These are phyloP conservation scores for Acleris sparsana DNA, from an alignment of 2,888 invertebrate genomes.

Conservation along the genomic window DNA sequence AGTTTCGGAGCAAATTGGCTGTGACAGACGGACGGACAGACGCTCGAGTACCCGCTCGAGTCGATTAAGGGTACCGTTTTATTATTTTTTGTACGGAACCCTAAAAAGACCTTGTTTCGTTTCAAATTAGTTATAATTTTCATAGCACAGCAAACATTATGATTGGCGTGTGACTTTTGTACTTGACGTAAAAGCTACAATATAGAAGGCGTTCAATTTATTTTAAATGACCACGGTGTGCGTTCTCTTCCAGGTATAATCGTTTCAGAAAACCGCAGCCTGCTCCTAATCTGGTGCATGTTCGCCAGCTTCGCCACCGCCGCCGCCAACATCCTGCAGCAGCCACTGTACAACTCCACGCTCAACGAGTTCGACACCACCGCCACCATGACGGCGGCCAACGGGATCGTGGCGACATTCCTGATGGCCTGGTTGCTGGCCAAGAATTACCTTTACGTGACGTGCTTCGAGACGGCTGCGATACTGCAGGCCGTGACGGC, in stretches of 20 bases:
- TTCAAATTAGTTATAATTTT: too few relatives aligned
- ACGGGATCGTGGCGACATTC: conserved; percentile 64
- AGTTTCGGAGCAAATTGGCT: too few relatives aligned
- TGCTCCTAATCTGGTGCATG: conserved; percentile 74
- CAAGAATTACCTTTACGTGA: conserved; percentile 67
- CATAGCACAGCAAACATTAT: too few relatives aligned
- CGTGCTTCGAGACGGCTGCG: conserved; percentile 71
- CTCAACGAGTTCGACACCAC: conserved; percentile 76
- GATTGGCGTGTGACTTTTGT: too few relatives aligned
- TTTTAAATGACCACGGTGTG: too few relatives aligned
- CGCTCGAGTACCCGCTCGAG: too few relatives aligned
- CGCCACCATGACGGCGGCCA: conserved; percentile 72
- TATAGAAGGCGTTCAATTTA: too few relatives aligned
- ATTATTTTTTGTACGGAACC: too few relatives aligned
- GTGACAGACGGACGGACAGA: too few relatives aligned
- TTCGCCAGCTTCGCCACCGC: conserved; percentile 71
- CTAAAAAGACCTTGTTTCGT: too few relatives aligned
- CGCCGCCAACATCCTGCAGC: conserved; percentile 67
- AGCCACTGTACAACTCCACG: conserved; percentile 70
- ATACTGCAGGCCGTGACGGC: conserved; percentile 65
- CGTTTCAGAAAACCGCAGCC: conserved; percentile 61
- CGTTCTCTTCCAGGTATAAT: conserved; percentile 63
- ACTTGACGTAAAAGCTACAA: too few relatives aligned
- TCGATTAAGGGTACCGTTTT: too few relatives aligned
- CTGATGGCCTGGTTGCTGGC: conserved; percentile 67